Percentiles rank a stretch among this genome's conserved stretches.
Evolutionary conservation across 2,888 invertebrate genomes (phyloP).

Genomic region (Lepetodrilus schrolli): DNA sequence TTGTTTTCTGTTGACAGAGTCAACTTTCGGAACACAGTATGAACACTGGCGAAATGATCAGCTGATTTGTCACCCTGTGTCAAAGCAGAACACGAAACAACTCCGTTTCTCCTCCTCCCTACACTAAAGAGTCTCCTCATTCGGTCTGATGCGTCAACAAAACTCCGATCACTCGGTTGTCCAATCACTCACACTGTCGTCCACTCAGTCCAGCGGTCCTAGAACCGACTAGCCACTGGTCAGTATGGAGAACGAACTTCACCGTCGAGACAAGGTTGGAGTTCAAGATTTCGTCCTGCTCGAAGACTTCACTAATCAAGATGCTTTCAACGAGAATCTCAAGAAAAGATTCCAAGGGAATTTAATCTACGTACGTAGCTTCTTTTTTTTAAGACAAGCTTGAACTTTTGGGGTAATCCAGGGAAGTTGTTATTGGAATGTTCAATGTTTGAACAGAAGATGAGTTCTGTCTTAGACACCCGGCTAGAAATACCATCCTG

Average conservation of each 20-base stretch:
- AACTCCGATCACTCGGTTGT: background rate
- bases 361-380: constrained; percentile 88
- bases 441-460: background rate
- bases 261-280: constrained; percentile 88
- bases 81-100: too few relatives aligned
- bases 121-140: too few relatives aligned
- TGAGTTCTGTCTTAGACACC: too few relatives aligned
- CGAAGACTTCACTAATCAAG: constrained; percentile 87
- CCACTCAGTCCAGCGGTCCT: background rate
- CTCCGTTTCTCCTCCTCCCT: too few relatives aligned
- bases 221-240: too few relatives aligned
- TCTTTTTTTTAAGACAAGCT: too few relatives aligned
- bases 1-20: too few relatives aligned
- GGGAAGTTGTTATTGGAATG: background rate
- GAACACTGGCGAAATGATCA: too few relatives aligned
- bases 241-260: constrained; percentile 75
- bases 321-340: constrained; percentile 90
- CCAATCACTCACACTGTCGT: background rate
- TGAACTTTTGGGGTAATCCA: background rate
- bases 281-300: constrained; percentile 93
- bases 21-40: too few relatives aligned
- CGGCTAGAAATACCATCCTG: too few relatives aligned
- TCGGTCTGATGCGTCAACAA: too few relatives aligned
- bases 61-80: too few relatives aligned
- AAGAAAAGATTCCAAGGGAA: constrained; percentile 89